A percentile compares a stretch with the other conserved stretches of the same genome.
Conservation (phyloP, 1,140 invertebrate species). For the Penaeus chinensis region DNA sequence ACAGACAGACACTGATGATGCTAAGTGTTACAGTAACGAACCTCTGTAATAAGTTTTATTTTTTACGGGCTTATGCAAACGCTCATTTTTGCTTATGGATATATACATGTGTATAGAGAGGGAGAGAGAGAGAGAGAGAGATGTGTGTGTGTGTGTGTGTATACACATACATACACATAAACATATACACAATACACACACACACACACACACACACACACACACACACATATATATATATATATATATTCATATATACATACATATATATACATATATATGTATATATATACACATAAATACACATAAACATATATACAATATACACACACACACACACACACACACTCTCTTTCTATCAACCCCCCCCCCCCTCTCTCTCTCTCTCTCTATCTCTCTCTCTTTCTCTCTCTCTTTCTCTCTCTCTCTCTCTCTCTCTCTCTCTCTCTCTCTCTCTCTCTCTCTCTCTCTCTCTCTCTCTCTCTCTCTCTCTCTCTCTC, state of each 20-base stretch:
- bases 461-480: background rate
- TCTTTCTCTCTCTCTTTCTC: background rate
- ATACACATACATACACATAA: background rate
- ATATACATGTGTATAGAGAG: too few species aligned
- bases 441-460: background rate
- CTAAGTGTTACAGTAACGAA: too few species aligned
- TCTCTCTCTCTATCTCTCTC: background rate
- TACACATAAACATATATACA: too few species aligned
- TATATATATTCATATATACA: conserved; percentile 16
- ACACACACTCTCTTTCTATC: background rate
- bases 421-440: background rate
- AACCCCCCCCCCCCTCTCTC: background rate
- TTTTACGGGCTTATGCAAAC: too few species aligned
- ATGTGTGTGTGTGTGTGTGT: background rate
- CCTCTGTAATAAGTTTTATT: too few species aligned
- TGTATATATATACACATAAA: background rate
- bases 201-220: background rate
- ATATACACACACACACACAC: too few species aligned
- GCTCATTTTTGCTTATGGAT: too few species aligned
- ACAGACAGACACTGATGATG: too few species aligned
- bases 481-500: background rate
- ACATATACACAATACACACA: background rate
- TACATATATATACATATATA: conserved; percentile 6
- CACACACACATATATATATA: background rate
- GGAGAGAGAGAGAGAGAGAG: too few species aligned